phyloP scores from a whole-genome alignment of 2,113 vertebrate genomes.

The Rana temporaria region DNA sequence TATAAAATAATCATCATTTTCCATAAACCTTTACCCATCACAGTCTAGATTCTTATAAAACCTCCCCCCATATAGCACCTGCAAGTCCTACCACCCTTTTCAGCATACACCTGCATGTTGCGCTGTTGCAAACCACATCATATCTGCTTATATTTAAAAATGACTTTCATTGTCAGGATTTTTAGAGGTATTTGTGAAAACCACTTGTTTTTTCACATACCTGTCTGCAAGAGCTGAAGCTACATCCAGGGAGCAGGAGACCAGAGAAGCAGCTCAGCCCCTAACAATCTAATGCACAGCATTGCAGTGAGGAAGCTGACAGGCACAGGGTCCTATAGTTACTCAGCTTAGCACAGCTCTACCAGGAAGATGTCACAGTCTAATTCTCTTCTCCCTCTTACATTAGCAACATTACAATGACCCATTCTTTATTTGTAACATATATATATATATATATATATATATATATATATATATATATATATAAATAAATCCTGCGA shows the following conservation, averaged over 20 bases:
- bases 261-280: conserved; percentile 41
- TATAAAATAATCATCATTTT: no score
- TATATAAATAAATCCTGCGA: no score
- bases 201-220: conserved; percentile 34
- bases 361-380: conserved; percentile 11
- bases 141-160: not conserved
- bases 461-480: no score
- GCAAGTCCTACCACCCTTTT: conserved; percentile 1
- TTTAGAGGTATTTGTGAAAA: not conserved
- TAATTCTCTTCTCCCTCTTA: not conserved
- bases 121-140: no score
- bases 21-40: no score
- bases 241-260: conserved; percentile 48
- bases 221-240: conserved; percentile 28
- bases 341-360: conserved; percentile 47
- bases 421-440: no score
- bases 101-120: conserved; percentile 12
- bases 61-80: conserved; percentile 3
- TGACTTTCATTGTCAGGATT: not conserved
- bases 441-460: no score
- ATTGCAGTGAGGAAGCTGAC: conserved; percentile 49
- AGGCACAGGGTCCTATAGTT: conserved; percentile 52
- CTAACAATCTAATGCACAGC: conserved; percentile 48
- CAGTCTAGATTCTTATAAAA: not conserved
- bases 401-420: not conserved